Base-by-base conservation (phyloP, 2,888 invertebrate genomes). In the Drosophila suboccidentalis region DNA sequence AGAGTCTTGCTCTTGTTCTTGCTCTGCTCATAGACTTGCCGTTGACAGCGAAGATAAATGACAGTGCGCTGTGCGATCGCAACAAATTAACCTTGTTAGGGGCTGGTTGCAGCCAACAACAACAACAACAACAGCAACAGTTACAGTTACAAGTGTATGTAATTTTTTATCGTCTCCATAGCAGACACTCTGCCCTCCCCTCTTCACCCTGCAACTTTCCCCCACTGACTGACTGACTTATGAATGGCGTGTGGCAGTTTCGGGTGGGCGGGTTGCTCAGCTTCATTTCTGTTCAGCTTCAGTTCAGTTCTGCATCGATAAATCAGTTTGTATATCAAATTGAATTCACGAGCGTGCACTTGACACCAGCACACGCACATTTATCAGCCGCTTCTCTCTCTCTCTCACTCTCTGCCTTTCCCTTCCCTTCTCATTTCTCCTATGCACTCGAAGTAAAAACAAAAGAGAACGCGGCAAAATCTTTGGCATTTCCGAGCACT, bases 41-140 rank as follows among this genome's bases (percentile, higher is more conserved):
- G 80, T 82, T 88, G 90, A 89, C 87, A 80, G 84, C 75, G 69
- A 84, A 90, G 92, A 91, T 91, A 92, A 92, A 91, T 92, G 91
- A 89, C 89, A 82, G 73, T 76, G 89, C 66, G 80, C 77, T 88
- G 64, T 80, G 62, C 85, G 85, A 86, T 86, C 90, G 85, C 90
- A 88, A 90, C 90, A 92, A 92, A 92, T 92, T 92, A 92, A 92
- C 92, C 92, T 92, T 91, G 92, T 92, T 92, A 92, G 89, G 59
- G 49, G 64, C 36, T 55, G 49, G 64, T 29, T 55, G 57, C 59
- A 49, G 58, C 26, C 62, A 79, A 71, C 63, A 62, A 84, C 88
- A 26, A 5, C 62, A n/a, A n/a, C 62, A 79, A 71, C 63, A 29
- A 29, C 8, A 79, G 75, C 63, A 63, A 82, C 90, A 79, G 75